phyloP scores from a whole-genome alignment of 2,888 invertebrate genomes.

The Acronicta alni region DNA sequence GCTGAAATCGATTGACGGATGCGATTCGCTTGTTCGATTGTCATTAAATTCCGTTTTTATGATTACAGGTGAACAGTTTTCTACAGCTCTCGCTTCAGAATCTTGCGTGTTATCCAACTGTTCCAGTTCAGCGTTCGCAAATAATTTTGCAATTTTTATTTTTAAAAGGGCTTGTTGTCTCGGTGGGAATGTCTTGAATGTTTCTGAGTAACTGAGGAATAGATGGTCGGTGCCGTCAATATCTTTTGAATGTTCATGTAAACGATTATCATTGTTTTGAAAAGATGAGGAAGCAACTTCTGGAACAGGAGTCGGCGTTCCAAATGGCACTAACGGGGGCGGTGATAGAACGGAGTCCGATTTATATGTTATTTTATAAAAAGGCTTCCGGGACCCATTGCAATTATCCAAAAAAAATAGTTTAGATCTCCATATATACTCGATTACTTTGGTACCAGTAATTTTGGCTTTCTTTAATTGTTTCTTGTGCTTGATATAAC shows the following conservation, averaged over 20 bases:
- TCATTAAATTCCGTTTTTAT: slow-evolving; percentile 31
- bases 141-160: slow-evolving; percentile 60
- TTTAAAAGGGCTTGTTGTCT: slow-evolving; percentile 54
- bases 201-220: slow-evolving; percentile 58
- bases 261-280: not conserved
- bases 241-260: slow-evolving; percentile 1
- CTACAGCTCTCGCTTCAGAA: not conserved
- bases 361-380: not conserved
- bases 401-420: slow-evolving; percentile 56
- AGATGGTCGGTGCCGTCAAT: slow-evolving; percentile 57
- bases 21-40: not conserved
- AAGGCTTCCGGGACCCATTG: slow-evolving; percentile 35
- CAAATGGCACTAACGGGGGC: slow-evolving; percentile 26
- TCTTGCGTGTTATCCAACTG: slow-evolving; percentile 18
- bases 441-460: slow-evolving; percentile 49
- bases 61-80: slow-evolving; percentile 12
- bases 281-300: not conserved
- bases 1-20: slow-evolving; percentile 4
- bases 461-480: slow-evolving; percentile 35
- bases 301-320: not conserved
- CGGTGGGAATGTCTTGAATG: slow-evolving; percentile 54
- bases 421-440: slow-evolving; percentile 59
- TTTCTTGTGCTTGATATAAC: slow-evolving; percentile 64
- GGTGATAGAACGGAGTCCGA: slow-evolving; percentile 11
- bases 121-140: slow-evolving; percentile 54